Base-by-base conservation (phyloP, 2,113 vertebrate genomes). In the Myotis lucifugus region DNA sequence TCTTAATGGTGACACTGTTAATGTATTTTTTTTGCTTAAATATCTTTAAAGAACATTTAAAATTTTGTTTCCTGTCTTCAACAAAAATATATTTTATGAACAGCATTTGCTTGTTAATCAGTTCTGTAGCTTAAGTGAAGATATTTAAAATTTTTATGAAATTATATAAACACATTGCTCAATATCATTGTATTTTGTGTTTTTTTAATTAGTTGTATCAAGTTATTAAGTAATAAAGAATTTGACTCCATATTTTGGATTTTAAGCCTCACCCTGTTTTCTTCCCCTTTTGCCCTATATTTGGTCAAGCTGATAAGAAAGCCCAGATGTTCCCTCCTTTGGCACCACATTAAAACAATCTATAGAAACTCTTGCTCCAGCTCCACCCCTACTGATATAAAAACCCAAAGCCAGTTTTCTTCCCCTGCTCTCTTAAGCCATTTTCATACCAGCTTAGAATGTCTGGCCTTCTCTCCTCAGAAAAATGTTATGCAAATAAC, bases 81-180 rank as follows among this genome's bases (percentile, higher is more conserved):
- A 70, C 56, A 95, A 79, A 77, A 85, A 67, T 78, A 40, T 85
- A 40, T 88, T 94, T 97, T 70, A 85, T 83, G 61, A 92, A 61
- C 2, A 48, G 17, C 66, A 77, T 97, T 95, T 92, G 15, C n/a
- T 72, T 86, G 12, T 82, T 34, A 90, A 42, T 85, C 70, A 88
- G 32, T 91, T 93, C 54, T 27, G 19, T 64, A 89, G 2, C 29
- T 86, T 95, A 89, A 92, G 48, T 91, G 40, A 95, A 90, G 3
- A 89, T 72, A 85, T 32, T 89, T 97, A 95, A 93, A 85, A 73
- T 95, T 83, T 83, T 85, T 69, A 86, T 96, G n/a, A 89, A 85
- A 79, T 93, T 77, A 48, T 93, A 66, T 88, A 86, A 91, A 74
- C 19, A 40, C 73, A 81, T 78, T 82, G 5, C 6, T 93, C 74